Percentiles rank a stretch among this genome's conserved stretches.
phyloP scores from a whole-genome alignment of 2,888 invertebrate species.

The Rhingia rostrata region DNA sequence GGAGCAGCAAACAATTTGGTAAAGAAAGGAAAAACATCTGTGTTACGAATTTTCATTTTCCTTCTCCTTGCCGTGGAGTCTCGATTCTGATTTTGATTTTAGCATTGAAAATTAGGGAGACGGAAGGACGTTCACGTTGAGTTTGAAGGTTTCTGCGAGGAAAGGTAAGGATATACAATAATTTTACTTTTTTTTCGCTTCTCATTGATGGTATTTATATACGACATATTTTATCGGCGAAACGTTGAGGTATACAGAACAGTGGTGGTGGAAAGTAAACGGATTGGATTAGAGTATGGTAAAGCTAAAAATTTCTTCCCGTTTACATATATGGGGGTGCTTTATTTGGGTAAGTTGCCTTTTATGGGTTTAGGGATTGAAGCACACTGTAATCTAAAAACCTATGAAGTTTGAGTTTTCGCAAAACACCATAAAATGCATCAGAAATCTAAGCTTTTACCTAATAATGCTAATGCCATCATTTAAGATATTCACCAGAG shows the following conservation, averaged over 20 bases:
- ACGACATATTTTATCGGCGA: slow-evolving; percentile 12
- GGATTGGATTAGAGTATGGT: slow-evolving; percentile 3
- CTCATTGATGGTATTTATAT: slow-evolving; percentile 23
- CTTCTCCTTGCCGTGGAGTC: slow-evolving; percentile 39
- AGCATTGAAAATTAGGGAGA: slow-evolving; percentile 71
- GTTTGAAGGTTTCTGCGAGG: slow-evolving; percentile 58
- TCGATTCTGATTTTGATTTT: slow-evolving; percentile 69
- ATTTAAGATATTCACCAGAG: too few relatives aligned
- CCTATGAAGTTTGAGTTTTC: too few relatives aligned
- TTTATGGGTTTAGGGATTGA: too few relatives aligned
- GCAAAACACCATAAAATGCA: too few relatives aligned
- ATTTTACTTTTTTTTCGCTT: slow-evolving; percentile 30
- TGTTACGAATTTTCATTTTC: slow-evolving; percentile 67
- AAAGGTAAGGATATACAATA: slow-evolving; percentile 32
- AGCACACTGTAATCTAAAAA: too few relatives aligned
- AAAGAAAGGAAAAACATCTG: slow-evolving; percentile 67
- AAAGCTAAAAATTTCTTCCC: too few relatives aligned
- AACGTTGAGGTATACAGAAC: slow-evolving; percentile 25
- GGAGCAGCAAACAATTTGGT: slow-evolving; percentile 12
- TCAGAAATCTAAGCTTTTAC: too few relatives aligned
- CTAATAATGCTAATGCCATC: too few relatives aligned
- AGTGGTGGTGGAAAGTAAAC: slow-evolving; percentile 40
- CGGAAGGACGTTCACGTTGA: slow-evolving; percentile 72
- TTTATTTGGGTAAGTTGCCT: too few relatives aligned
- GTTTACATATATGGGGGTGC: background rate